A percentile compares a stretch with the other conserved stretches of the same genome.
These are phyloP conservation scores for Dolichallabes microphthalmus DNA, from an alignment of 2,113 vertebrate genomes.

Conservation along the genomic window DNA sequence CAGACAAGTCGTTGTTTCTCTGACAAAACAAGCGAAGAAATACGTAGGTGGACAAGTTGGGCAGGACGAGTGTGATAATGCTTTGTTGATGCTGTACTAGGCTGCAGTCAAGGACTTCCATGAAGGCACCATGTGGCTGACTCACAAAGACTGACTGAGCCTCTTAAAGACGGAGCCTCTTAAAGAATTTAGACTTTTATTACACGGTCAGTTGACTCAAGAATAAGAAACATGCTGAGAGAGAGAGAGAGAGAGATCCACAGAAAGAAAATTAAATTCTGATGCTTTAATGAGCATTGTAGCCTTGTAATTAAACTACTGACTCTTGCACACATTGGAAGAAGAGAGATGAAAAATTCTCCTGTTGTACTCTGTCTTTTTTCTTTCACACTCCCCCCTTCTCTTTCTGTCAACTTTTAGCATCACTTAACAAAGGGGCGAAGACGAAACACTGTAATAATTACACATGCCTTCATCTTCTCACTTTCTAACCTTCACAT, in stretches of 20 bases:
- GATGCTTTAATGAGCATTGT: constrained; percentile 51
- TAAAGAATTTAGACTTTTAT: background rate
- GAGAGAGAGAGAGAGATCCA: constrained; percentile 20
- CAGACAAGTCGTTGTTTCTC: background rate
- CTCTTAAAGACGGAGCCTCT: background rate
- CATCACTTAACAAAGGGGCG: constrained; percentile 6
- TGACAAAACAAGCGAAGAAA: background rate
- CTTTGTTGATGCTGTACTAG: constrained; percentile 2
- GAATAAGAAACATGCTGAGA: background rate
- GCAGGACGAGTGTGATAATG: background rate
- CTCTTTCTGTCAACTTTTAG: constrained; percentile 8
- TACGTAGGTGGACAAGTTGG: constrained; percentile 23
- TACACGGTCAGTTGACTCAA: background rate
- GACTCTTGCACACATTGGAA: constrained; percentile 32
- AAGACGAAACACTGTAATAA: constrained; percentile 23
- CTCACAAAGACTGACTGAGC: constrained; percentile 17
- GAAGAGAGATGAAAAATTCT: constrained; percentile 29
- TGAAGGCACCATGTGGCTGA: background rate
- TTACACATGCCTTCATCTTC: constrained; percentile 30
- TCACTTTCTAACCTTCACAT: constrained; percentile 5
- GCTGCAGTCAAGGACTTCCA: constrained; percentile 26
- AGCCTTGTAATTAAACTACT: constrained; percentile 52
- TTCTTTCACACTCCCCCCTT: background rate
- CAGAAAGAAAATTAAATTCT: constrained; percentile 46
- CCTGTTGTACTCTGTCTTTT: background rate